phyloP scores from a whole-genome alignment of 2,888 invertebrate species.

The Gastrophysa polygoni region DNA sequence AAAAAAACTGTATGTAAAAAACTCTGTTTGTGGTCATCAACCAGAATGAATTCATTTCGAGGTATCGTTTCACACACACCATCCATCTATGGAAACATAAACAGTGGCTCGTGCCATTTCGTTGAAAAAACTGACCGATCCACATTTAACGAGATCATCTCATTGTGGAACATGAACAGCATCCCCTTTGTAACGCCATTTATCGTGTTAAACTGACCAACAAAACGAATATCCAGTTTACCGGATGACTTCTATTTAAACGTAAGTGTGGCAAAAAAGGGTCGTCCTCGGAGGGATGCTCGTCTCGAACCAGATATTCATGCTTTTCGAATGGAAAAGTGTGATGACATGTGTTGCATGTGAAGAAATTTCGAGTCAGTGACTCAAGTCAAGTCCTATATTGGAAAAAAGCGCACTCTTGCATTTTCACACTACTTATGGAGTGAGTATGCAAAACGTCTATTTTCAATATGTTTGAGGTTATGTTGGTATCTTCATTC shows the following conservation, averaged over 20 bases:
- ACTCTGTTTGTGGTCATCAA: neutral
- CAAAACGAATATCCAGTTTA: neutral
- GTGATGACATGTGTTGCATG: no score
- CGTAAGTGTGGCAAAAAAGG: neutral
- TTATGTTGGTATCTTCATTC: no score
- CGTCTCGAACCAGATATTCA: no score
- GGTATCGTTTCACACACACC: neutral
- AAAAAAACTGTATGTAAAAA: no score
- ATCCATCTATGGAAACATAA: neutral
- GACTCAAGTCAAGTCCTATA: no score
- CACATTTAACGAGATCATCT: slow-evolving; percentile 24
- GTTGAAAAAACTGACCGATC: slow-evolving; percentile 7
- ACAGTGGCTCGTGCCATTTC: neutral
- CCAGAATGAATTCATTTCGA: neutral
- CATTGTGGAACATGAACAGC: slow-evolving; percentile 30
- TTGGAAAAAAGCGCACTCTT: no score
- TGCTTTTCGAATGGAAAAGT: no score
- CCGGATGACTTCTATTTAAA: neutral
- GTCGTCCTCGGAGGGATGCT: no score
- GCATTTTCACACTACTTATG: no score
- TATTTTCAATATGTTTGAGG: no score
- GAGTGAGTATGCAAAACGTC: no score
- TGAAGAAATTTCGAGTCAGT: no score
- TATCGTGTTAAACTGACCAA: slow-evolving; percentile 39
- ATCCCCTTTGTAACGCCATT: slow-evolving; percentile 37